A percentile compares a stretch with the other conserved stretches of the same genome.
These are phyloP conservation scores for Amphilophus citrinellus DNA, from an alignment of 2,113 vertebrate species.

Conservation along the genomic window DNA sequence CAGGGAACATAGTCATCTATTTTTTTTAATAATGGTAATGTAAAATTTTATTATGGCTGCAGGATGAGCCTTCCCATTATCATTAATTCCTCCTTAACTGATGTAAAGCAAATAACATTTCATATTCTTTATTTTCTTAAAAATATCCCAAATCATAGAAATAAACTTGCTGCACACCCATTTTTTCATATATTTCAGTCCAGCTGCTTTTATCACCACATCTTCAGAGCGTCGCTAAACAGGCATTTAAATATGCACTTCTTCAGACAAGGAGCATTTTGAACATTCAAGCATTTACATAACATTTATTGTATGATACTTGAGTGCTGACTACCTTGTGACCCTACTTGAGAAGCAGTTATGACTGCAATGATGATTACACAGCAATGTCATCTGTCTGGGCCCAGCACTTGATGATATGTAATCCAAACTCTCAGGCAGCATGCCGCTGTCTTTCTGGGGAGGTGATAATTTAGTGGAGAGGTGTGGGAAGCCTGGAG, in stretches of 20 bases:
- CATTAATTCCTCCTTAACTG: background rate
- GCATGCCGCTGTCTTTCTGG: slow-evolving; percentile 20
- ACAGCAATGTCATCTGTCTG: slow-evolving; percentile 62
- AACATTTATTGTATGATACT: slow-evolving; percentile 46
- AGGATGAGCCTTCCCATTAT: no score
- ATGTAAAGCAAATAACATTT: background rate
- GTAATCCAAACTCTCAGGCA: slow-evolving; percentile 40
- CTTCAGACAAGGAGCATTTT: slow-evolving; percentile 9
- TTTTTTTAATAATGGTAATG: no score
- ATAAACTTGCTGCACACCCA: background rate
- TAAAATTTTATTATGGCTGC: no score
- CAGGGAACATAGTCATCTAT: no score
- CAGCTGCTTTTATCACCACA: background rate
- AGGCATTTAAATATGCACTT: background rate
- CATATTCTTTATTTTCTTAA: background rate
- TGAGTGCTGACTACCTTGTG: slow-evolving; percentile 37
- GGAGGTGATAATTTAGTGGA: slow-evolving; percentile 59
- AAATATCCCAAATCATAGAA: background rate
- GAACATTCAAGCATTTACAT: slow-evolving; percentile 35
- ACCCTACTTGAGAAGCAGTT: slow-evolving; percentile 46
- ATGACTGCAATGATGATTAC: slow-evolving; percentile 68
- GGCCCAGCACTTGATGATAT: slow-evolving; percentile 20
- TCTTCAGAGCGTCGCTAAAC: background rate
- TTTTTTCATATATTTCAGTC: background rate
- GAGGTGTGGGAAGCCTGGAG: slow-evolving; percentile 45